Evolutionary conservation across 2,888 invertebrate genomes (phyloP), one percentile per base, ranked within the genome.

Genomic region (Parthenolecanium corni): DNA sequence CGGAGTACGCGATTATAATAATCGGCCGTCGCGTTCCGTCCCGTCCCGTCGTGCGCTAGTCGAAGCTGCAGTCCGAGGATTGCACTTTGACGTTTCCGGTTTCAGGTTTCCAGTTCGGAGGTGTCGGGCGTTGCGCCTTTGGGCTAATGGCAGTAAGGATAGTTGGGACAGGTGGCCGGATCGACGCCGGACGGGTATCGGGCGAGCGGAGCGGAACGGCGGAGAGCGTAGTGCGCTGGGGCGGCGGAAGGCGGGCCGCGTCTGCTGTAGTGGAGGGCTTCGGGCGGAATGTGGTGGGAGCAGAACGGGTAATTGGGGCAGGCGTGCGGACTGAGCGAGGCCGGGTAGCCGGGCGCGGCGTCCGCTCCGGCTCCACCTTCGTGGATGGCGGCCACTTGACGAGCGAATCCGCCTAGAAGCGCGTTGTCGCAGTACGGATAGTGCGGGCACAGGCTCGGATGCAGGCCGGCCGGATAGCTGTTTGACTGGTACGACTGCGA

Each of bases 351-450:
- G 2, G 62, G 62, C 16, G 47, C 58, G 23, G 58, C 47, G n/a
- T n/a, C n/a, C n/a, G 31, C 23, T 4, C 9, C 31, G 5, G 31
- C 4, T 57, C 57, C 57, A 18, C 31, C 57, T 1, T 42, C 24
- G 16, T 57, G 57, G 20, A 57, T 25, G 23, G 57, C 42, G 21
- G 57, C 57, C 16, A 57, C 57, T 9, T 46, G 46, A 44, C 44
- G 57, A 21, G 57, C 57, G 36, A 57, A 57, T 44, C 57, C 62
- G 21, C 47, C 61, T 21, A 62, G 20, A 1, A 52, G 52, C 1
- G 62, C 42, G 52, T 62, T 62, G 20, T 62, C 62, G 52, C 62
- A 62, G 44, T 62, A 62, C 40, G 62, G 62, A 23, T 62, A 62
- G 18, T 62, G 62, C 12, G 62, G 62, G 16, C 62, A 62, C 5